phyloP scores from a whole-genome alignment of 2,113 vertebrate species.

The Jaculus jaculus region DNA sequence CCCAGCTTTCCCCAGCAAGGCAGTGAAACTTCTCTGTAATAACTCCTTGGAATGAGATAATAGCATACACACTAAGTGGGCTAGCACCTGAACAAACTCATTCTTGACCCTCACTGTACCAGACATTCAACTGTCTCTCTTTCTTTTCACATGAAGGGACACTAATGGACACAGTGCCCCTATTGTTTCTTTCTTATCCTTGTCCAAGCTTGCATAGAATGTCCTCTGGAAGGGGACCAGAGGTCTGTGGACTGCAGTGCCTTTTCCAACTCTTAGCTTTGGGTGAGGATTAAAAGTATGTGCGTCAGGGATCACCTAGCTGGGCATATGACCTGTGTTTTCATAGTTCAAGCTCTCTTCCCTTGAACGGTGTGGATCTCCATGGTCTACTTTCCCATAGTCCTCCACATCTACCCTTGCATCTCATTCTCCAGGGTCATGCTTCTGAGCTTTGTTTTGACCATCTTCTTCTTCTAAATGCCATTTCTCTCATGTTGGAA shows the following conservation, averaged over 20 bases:
- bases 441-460: background rate
- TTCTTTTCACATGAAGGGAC: rapidly evolving
- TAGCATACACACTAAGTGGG: rapidly evolving
- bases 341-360: no score
- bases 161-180: rapidly evolving
- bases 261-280: no score
- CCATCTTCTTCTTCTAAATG: rapidly evolving
- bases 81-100: rapidly evolving
- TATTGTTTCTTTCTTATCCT: rapidly evolving
- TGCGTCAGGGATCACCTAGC: background rate
- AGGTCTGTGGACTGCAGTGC: rapidly evolving
- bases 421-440: background rate
- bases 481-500: background rate
- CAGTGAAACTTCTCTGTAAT: background rate
- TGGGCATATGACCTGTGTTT: background rate
- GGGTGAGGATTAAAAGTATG: rapidly evolving
- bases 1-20: background rate
- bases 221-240: background rate
- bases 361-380: background rate
- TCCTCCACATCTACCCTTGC: background rate
- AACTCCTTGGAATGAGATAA: rapidly evolving
- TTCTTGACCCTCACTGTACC: rapidly evolving
- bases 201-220: no score
- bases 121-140: rapidly evolving
- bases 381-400: rapidly evolving